Evolutionary conservation across 2,888 invertebrate species (phyloP).

Genomic region (Polylopha cassiicola): DNA sequence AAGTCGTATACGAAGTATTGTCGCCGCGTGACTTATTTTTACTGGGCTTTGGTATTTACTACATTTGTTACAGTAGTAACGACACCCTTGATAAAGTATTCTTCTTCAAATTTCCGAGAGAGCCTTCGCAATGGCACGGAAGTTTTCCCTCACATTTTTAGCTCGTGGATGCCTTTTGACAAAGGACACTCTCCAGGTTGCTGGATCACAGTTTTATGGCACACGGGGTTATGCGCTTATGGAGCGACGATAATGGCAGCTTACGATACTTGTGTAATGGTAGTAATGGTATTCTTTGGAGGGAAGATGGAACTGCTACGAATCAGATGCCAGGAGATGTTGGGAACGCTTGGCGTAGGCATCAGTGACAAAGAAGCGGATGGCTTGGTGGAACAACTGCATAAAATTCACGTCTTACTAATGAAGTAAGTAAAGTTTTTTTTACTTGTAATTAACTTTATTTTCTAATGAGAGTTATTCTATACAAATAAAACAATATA

Average conservation of each 20-base stretch:
- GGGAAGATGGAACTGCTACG: slow-evolving; percentile 56
- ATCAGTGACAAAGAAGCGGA: slow-evolving; percentile 34
- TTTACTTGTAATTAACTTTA: background rate
- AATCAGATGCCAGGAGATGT: slow-evolving; percentile 51
- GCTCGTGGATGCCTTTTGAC: slow-evolving; percentile 62
- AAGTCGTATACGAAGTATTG: slow-evolving; percentile 55
- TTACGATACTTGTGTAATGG: slow-evolving; percentile 51
- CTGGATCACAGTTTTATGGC: slow-evolving; percentile 56
- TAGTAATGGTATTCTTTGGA: slow-evolving; percentile 58
- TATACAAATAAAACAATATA: no score
- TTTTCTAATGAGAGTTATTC: background rate
- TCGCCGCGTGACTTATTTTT: slow-evolving; percentile 48
- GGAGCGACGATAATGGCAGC: slow-evolving; percentile 51
- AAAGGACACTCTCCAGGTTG: slow-evolving; percentile 52
- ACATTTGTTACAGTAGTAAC: slow-evolving; percentile 45
- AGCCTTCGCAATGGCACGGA: slow-evolving; percentile 48
- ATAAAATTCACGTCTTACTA: slow-evolving; percentile 43
- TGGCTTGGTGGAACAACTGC: slow-evolving; percentile 40
- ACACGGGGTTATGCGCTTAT: slow-evolving; percentile 41
- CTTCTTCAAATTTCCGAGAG: slow-evolving; percentile 47
- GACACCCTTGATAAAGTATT: slow-evolving; percentile 46
- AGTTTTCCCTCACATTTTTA: slow-evolving; percentile 59
- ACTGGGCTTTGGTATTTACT: slow-evolving; percentile 54
- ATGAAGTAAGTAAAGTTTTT: slow-evolving; percentile 49
- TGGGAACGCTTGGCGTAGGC: slow-evolving; percentile 30